Conservation (phyloP, 2,888 invertebrate genomes). For the Yponomeuta plumbellus region DNA sequence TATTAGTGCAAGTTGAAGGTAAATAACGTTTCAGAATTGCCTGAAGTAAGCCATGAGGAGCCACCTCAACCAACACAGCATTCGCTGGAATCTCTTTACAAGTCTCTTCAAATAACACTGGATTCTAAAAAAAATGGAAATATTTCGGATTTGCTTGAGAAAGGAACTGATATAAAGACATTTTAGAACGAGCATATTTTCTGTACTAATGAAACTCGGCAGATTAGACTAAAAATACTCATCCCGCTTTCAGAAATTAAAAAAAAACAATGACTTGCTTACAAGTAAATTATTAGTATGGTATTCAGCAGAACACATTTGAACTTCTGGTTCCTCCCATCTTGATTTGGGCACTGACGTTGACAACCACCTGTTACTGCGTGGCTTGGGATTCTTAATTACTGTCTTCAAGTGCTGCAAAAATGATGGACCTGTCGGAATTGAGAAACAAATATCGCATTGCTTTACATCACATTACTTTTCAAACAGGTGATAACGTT, state of each 20-base stretch:
- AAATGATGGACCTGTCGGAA: slow-evolving; percentile 64
- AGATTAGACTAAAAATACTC: too few relatives aligned
- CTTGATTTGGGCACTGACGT: slow-evolving; percentile 81
- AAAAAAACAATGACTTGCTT: slow-evolving; percentile 28
- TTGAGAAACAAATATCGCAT: too few relatives aligned
- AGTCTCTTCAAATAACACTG: slow-evolving; percentile 89
- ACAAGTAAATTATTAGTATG: slow-evolving; percentile 86
- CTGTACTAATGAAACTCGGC: neutral
- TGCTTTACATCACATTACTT: too few relatives aligned
- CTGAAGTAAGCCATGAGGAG: slow-evolving; percentile 92
- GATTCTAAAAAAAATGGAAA: slow-evolving; percentile 44
- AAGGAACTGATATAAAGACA: too few relatives aligned
- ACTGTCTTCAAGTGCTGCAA: slow-evolving; percentile 74
- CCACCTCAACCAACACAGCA: slow-evolving; percentile 90
- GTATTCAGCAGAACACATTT: slow-evolving; percentile 86
- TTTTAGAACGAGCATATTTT: neutral
- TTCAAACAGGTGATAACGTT: too few relatives aligned
- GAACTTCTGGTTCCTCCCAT: slow-evolving; percentile 67
- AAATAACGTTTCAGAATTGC: slow-evolving; percentile 89
- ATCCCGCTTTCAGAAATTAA: too few relatives aligned
- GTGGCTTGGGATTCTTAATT: slow-evolving; percentile 75
- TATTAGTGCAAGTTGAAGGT: slow-evolving; percentile 76
- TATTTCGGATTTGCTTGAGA: too few relatives aligned
- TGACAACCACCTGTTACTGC: slow-evolving; percentile 86
- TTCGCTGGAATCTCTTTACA: slow-evolving; percentile 83